phyloP scores from a whole-genome alignment of 2,113 vertebrate genomes.

The Halichoeres trimaculatus region DNA sequence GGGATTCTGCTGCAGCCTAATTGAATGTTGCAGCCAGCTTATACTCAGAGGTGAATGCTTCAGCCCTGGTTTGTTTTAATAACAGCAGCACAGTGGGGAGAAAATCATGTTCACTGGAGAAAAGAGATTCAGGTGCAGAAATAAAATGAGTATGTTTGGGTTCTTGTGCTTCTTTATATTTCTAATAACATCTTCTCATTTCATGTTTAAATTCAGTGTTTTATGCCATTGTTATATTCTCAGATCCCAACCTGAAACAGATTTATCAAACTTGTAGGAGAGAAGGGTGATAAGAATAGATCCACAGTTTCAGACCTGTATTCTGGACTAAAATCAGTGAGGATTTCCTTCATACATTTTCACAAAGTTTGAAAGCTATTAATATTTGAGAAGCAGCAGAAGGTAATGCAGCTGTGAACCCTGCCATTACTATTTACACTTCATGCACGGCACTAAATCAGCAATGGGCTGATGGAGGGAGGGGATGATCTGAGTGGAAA shows the following conservation, averaged over 20 bases:
- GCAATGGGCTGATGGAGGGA: neutral
- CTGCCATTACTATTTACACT: slow-evolving; percentile 17
- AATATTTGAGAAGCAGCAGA: slow-evolving; percentile 13
- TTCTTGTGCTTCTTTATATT: neutral
- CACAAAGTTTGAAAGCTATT: neutral
- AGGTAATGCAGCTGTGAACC: neutral
- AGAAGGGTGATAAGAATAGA: neutral
- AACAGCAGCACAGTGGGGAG: slow-evolving; percentile 1
- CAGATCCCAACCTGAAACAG: neutral
- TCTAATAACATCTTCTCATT: neutral
- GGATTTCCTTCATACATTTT: neutral
- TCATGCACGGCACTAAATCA: neutral
- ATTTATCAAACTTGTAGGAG: neutral
- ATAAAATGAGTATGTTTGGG: neutral
- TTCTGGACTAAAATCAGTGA: neutral
- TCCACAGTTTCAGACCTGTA: neutral
- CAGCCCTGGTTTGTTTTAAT: neutral
- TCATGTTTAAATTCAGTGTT: neutral
- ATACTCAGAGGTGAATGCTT: slow-evolving; percentile 1
- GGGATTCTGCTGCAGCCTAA: slow-evolving; percentile 6
- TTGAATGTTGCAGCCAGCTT: slow-evolving; percentile 31
- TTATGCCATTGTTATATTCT: neutral
- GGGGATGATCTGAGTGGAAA: neutral
- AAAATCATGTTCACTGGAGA: neutral
- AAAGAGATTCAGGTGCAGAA: slow-evolving; percentile 5